Conservation (phyloP, 2,888 invertebrate species). For the Macropis europaea region DNA sequence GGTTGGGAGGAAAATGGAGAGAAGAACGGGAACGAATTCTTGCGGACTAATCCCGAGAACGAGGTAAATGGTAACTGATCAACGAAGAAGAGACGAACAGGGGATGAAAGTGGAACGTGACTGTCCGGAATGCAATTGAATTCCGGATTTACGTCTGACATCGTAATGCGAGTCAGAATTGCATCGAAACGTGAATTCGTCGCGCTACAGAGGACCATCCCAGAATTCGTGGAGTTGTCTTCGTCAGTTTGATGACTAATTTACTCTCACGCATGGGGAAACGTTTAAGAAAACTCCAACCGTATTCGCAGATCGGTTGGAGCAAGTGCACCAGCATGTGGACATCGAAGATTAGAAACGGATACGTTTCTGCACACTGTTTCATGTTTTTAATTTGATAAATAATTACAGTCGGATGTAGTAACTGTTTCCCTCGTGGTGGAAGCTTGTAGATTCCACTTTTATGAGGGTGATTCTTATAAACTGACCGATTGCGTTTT, state of each 20-base stretch:
- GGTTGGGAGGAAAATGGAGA: neutral
- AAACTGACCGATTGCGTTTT: too few species aligned
- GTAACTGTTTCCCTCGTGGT: too few species aligned
- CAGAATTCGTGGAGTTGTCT: too few species aligned
- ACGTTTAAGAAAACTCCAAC: neutral
- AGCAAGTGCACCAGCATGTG: too few species aligned
- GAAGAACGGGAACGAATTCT: constrained; percentile 34
- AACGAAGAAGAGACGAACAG: constrained; percentile 17
- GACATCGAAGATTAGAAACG: too few species aligned
- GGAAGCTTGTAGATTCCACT: too few species aligned
- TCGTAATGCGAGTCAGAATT: constrained; percentile 15
- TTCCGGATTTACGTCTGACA: constrained; percentile 37
- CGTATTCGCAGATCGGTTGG: too few species aligned
- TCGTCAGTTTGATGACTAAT: neutral
- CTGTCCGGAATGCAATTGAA: constrained; percentile 41
- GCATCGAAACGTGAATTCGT: neutral
- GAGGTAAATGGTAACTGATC: constrained; percentile 49
- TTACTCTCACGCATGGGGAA: neutral
- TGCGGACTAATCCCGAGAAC: constrained; percentile 46
- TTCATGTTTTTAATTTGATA: too few species aligned
- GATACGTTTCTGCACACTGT: too few species aligned
- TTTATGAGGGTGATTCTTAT: too few species aligned
- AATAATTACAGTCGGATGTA: too few species aligned
- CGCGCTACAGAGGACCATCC: neutral
- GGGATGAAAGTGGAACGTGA: constrained; percentile 32